Base-by-base conservation (phyloP, 2,113 vertebrate species). In the Actenoides lindsayi region DNA sequence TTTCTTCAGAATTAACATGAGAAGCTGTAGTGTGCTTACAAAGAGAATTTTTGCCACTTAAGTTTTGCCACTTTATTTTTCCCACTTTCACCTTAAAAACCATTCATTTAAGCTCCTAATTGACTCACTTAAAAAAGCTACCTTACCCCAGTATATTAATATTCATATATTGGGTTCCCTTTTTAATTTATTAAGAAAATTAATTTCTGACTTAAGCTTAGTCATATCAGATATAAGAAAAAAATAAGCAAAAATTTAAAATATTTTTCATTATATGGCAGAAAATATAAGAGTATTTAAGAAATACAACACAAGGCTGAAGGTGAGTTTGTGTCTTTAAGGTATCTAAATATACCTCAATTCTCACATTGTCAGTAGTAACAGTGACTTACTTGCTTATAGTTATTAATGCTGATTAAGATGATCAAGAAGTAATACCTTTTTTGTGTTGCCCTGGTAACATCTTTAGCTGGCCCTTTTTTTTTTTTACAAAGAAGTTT, bases 191-290 rank as follows among this genome's bases (percentile, higher is more conserved):
- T 75, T 67, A 28, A n/a, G 5, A 27, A 37, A 42, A 42, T 19
- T 51, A 0, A 41, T 37, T 64, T 77, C 7, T 69, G 4, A 20
- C 46, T 69, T 30, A 39, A 69, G 6, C 11, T 3, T 42, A 42
- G 13, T 25, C 8, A 44, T 4, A 44, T 4, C 0, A 39, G 7
- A 73, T 53, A 28, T 24, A 50, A 50, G 37, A 50, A 50, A 50
- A 50, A 50, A 48, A 48, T 17, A 15, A 33, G 0, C 0, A 27
- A 63, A 56, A 56, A 13, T 1, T 3, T 14, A 11, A 74, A 31
- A 41, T 63, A 44, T 24, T 75, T 56, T 67, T 1, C 6, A 56
- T 16, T 18, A 69, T 41, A 35, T 79, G 10, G 4, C 4, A 48
- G 18, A 69, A 63, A 79, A n/a, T 39, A 51, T 12, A 2, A 42